Percentiles rank a stretch among this genome's conserved stretches.
phyloP scores from a whole-genome alignment of 2,888 invertebrate genomes.

The Drosophila mercatorum region DNA sequence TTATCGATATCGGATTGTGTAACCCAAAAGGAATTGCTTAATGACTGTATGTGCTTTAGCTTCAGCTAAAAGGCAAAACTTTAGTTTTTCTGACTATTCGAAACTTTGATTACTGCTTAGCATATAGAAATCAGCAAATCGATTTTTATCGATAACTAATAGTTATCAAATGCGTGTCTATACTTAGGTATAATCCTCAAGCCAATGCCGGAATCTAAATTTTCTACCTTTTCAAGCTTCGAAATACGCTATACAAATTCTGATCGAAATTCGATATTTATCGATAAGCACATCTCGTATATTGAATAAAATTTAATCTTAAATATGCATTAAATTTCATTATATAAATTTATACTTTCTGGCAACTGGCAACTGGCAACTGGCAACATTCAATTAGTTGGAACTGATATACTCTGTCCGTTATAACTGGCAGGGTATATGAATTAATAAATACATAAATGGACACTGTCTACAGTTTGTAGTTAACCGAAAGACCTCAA shows the following conservation, averaged over 20 bases:
- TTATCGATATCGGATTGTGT: not conserved
- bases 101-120: not conserved
- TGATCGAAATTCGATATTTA: not conserved
- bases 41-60: not conserved
- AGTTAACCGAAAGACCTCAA: slow-evolving; percentile 8
- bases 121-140: not conserved
- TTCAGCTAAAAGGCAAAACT: not conserved
- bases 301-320: too few relatives aligned
- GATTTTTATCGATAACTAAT: not conserved
- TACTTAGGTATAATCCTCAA: not conserved
- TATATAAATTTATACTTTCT: too few relatives aligned
- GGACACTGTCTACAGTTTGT: slow-evolving; percentile 4
- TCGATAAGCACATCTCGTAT: not conserved
- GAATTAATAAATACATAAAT: slow-evolving; percentile 15
- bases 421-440: not conserved
- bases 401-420: not conserved
- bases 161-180: not conserved
- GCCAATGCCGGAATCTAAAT: not conserved
- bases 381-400: not conserved
- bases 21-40: not conserved
- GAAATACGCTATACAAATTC: not conserved
- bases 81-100: not conserved
- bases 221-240: not conserved
- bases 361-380: not conserved
- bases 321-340: too few relatives aligned